Evolutionary conservation across 2,888 invertebrate species (phyloP).

Genomic region (Oeneis ivallda): DNA sequence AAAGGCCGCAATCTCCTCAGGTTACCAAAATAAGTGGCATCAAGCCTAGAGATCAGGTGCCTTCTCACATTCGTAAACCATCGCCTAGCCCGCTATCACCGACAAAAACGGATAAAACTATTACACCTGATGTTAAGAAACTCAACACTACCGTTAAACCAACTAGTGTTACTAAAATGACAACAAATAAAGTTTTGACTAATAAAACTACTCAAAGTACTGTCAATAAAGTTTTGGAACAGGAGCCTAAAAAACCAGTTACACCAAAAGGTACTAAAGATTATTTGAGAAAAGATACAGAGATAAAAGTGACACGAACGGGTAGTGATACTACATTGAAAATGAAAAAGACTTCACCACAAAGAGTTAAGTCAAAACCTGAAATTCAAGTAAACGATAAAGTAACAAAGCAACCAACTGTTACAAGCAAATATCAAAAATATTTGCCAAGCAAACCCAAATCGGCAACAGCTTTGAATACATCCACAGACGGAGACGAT

Average conservation of each 20-base stretch:
- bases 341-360: constrained; percentile 67
- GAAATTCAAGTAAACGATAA: constrained; percentile 74
- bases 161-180: constrained; percentile 52
- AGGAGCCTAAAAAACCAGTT: constrained; percentile 59
- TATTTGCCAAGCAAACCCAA: constrained; percentile 64
- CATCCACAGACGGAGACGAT: constrained; percentile 78
- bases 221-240: constrained; percentile 49
- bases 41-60: constrained; percentile 59
- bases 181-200: constrained; percentile 48
- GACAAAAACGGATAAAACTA: constrained; percentile 57
- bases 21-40: constrained; percentile 57
- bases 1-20: constrained; percentile 67
- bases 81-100: constrained; percentile 51
- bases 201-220: constrained; percentile 49
- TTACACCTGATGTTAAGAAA: constrained; percentile 57
- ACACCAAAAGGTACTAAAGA: constrained; percentile 64
- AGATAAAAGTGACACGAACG: constrained; percentile 78
- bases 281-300: constrained; percentile 64
- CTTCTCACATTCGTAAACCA: constrained; percentile 56
- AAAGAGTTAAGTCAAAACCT: constrained; percentile 73
- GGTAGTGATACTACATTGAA: constrained; percentile 82
- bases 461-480: constrained; percentile 77
- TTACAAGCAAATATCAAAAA: constrained; percentile 52
- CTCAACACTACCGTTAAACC: constrained; percentile 55
- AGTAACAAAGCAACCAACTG: constrained; percentile 49